A percentile compares a stretch with the other conserved stretches of the same genome.
These are phyloP conservation scores for Falco cherrug DNA, from an alignment of 2,797 vertebrate genomes.

Conservation along the genomic window DNA sequence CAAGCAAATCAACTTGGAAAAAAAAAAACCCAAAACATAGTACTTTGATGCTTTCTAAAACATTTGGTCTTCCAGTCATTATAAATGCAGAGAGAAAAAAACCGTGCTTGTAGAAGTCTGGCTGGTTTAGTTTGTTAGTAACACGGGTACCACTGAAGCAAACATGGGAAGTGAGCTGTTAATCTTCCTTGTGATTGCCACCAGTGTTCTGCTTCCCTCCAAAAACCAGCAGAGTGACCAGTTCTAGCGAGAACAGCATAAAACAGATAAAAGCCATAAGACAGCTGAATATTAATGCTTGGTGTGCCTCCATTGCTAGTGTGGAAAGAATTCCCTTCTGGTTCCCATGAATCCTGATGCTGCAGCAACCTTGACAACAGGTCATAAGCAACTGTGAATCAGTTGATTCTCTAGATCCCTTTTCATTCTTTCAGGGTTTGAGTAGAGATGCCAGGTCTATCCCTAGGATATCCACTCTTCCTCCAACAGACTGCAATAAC, in stretches of 20 bases:
- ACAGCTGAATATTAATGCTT: not conserved
- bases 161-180: accelerated
- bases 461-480: not conserved
- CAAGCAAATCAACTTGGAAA: not conserved
- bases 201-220: not conserved
- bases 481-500: not conserved
- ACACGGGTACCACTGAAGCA: not conserved
- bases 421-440: not conserved
- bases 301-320: accelerated
- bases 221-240: not conserved
- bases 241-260: not conserved
- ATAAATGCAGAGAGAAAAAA: not conserved
- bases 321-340: not conserved
- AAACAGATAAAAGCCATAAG: not conserved
- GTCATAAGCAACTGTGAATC: not conserved
- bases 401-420: not conserved
- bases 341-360: not conserved
- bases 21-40: not conserved
- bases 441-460: not conserved
- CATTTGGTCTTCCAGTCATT: not conserved
- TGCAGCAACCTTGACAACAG: not conserved
- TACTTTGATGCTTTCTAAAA: not conserved
- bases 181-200: accelerated
- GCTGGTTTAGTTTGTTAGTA: not conserved
- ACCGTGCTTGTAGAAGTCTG: not conserved